These are phyloP conservation scores for Drosophila dunni DNA, from an alignment of 1,140 invertebrate species.

Conservation along the genomic window DNA sequence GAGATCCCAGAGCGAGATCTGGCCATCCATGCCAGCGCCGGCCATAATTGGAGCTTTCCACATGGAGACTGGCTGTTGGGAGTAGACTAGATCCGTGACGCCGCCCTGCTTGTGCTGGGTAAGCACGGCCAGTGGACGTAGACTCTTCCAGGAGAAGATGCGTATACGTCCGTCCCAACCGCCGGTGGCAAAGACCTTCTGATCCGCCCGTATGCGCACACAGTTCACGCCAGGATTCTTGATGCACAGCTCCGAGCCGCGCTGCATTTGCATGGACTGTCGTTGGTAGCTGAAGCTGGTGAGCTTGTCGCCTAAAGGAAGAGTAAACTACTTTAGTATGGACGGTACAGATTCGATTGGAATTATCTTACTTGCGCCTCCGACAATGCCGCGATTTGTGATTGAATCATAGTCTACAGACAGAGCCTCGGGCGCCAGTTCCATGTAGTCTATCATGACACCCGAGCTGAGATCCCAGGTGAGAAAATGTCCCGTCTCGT, in stretches of 20 bases:
- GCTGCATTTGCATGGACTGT: conserved; percentile 86
- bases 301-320: conserved; percentile 80
- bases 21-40: conserved; percentile 88
- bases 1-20: conserved; percentile 91
- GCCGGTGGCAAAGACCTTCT: conserved; percentile 90
- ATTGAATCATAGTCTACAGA: conserved; percentile 88
- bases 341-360: conserved; percentile 65
- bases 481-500: conserved; percentile 88
- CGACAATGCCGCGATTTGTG: conserved; percentile 88
- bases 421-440: conserved; percentile 88
- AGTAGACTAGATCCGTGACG: conserved; percentile 89
- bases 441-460: conserved; percentile 85
- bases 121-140: conserved; percentile 90
- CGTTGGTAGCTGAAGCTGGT: conserved; percentile 79
- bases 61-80: conserved; percentile 86
- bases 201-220: conserved; percentile 89
- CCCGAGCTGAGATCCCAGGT: conserved; percentile 89
- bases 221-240: conserved; percentile 90
- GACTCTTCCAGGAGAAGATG: conserved; percentile 91
- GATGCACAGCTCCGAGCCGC: conserved; percentile 87
- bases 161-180: conserved; percentile 91
- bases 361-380: conserved; percentile 85
- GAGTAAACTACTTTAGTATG: conserved; percentile 77
- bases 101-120: conserved; percentile 88
- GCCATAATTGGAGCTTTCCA: conserved; percentile 91